phyloP scores from a whole-genome alignment of 2,888 invertebrate species.

The Tipula vernalis region DNA sequence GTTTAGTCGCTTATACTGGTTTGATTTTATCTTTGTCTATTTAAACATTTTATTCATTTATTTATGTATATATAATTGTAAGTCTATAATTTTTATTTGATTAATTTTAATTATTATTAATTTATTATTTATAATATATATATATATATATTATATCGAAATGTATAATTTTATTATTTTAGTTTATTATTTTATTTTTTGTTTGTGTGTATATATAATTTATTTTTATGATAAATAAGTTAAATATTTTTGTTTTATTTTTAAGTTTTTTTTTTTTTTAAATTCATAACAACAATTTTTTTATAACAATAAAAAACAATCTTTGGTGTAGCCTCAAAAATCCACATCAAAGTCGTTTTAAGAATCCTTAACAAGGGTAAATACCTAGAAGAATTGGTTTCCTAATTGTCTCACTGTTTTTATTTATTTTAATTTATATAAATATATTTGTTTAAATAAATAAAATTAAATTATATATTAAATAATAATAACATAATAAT shows the following conservation, averaged over 20 bases:
- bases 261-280: conserved; percentile 12
- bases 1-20: conserved; percentile 17
- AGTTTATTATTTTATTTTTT: conserved; percentile 11
- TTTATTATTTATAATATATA: background rate
- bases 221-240: conserved; percentile 13
- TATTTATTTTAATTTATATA: background rate
- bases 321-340: conserved; percentile 24
- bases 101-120: conserved; percentile 6
- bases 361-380: conserved; percentile 32
- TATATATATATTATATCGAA: conserved; percentile 6
- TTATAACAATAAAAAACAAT: conserved; percentile 14
- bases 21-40: conserved; percentile 17
- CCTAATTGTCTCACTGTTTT: background rate
- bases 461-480: background rate
- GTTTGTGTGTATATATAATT: conserved; percentile 11
- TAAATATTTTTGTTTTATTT: conserved; percentile 5
- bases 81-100: conserved; percentile 17
- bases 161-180: conserved; percentile 21
- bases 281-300: conserved; percentile 8
- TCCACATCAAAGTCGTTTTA: conserved; percentile 19
- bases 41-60: conserved; percentile 17
- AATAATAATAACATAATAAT: background rate
- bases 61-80: conserved; percentile 20
- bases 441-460: background rate
- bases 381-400: conserved; percentile 26